A percentile compares a stretch with the other conserved stretches of the same genome.
phyloP scores from a whole-genome alignment of 2,113 vertebrate genomes.

The Gracilinanus agilis region DNA sequence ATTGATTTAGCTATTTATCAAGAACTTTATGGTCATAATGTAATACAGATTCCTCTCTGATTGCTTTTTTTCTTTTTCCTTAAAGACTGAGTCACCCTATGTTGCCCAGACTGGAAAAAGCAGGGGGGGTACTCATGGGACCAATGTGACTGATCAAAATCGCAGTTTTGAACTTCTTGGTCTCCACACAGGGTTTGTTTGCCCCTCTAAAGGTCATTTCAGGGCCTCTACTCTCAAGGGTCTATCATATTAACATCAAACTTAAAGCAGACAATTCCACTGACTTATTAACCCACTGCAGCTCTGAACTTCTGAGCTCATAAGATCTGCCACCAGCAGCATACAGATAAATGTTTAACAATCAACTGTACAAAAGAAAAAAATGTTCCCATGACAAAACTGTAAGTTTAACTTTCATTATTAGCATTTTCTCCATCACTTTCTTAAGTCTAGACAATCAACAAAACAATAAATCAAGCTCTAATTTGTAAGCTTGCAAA shows the following conservation, averaged over 20 bases:
- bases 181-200: background rate
- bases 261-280: background rate
- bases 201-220: background rate
- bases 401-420: background rate
- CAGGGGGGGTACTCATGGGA: background rate
- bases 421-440: background rate
- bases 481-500: background rate
- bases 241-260: background rate
- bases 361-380: background rate
- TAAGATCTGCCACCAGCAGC: background rate
- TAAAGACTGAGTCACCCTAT: background rate
- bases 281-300: background rate
- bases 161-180: background rate
- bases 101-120: background rate
- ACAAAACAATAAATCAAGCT: background rate
- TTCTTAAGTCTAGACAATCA: background rate
- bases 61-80: background rate
- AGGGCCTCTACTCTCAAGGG: background rate
- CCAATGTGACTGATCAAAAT: background rate
- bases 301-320: background rate
- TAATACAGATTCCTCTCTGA: constrained; percentile 22
- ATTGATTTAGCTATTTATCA: constrained; percentile 17
- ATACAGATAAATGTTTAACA: background rate
- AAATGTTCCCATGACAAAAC: background rate
- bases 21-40: constrained; percentile 16